phyloP scores from a whole-genome alignment of 2,888 invertebrate genomes.

The Idaea aversata region DNA sequence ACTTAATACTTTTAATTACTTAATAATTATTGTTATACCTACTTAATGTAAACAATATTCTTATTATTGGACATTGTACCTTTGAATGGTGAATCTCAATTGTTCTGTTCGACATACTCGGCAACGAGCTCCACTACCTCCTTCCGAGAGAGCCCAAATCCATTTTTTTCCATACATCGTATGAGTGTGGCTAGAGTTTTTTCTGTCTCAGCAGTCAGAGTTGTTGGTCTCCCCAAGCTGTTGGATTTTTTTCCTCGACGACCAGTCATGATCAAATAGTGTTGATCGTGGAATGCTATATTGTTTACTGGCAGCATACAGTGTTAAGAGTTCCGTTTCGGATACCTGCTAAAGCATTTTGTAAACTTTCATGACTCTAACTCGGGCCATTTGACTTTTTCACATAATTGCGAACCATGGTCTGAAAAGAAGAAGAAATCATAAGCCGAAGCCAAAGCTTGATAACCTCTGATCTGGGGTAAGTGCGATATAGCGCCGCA shows the following conservation, averaged over 20 bases:
- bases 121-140: too few species aligned
- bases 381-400: too few species aligned
- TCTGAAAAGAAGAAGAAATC: neutral
- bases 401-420: too few species aligned
- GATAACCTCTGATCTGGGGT: neutral
- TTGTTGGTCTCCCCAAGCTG: conserved; percentile 16
- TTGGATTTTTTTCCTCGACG: neutral
- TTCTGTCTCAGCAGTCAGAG: conserved; percentile 15
- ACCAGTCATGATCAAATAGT: neutral
- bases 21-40: too few species aligned
- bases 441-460: neutral
- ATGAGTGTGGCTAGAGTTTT: conserved; percentile 14
- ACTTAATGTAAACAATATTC: too few species aligned
- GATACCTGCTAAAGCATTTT: too few species aligned
- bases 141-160: conserved; percentile 20
- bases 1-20: too few species aligned
- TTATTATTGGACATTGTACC: too few species aligned
- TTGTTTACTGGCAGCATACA: neutral
- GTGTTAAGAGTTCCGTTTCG: too few species aligned
- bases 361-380: too few species aligned
- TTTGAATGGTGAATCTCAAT: too few species aligned
- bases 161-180: conserved; percentile 21
- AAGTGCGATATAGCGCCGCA: neutral
- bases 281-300: neutral
- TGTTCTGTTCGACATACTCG: too few species aligned